Evolutionary conservation across 2,888 invertebrate genomes (phyloP).

Genomic region (Dorcus hopei): DNA sequence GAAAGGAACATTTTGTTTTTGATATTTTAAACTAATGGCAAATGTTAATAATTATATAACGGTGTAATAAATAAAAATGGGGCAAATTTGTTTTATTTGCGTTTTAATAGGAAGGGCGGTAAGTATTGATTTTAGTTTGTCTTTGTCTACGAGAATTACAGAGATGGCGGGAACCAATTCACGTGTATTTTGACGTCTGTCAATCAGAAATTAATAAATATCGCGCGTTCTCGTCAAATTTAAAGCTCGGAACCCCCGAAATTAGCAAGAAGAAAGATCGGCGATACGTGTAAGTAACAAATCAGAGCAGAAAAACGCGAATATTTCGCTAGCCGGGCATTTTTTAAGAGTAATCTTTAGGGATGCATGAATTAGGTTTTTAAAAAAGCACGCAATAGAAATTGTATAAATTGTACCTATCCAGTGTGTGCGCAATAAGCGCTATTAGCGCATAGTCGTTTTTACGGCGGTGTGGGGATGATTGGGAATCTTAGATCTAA

Average conservation of each 20-base stretch:
- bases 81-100: constrained; percentile 3
- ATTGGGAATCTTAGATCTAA: constrained; percentile 33
- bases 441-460: constrained; percentile 39
- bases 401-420: constrained; percentile 44
- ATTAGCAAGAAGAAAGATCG: not conserved
- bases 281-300: not conserved
- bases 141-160: constrained; percentile 17
- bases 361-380: constrained; percentile 40
- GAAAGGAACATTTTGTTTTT: too few species aligned
- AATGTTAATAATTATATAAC: not conserved
- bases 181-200: constrained; percentile 43
- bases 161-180: constrained; percentile 42
- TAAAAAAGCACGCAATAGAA: constrained; percentile 43
- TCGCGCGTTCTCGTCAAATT: constrained; percentile 6
- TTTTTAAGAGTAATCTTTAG: constrained; percentile 26
- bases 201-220: constrained; percentile 36
- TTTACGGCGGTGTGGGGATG: constrained; percentile 35
- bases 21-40: not conserved
- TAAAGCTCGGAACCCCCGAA: not conserved
- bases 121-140: constrained; percentile 21
- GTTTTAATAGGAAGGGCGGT: constrained; percentile 9
- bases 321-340: constrained; percentile 4
- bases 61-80: too few species aligned
- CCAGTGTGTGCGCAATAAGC: constrained; percentile 45
- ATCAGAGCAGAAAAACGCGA: not conserved